These are phyloP conservation scores for Epistrophe eligans DNA, from an alignment of 2,888 invertebrate species.

Conservation along the genomic window DNA sequence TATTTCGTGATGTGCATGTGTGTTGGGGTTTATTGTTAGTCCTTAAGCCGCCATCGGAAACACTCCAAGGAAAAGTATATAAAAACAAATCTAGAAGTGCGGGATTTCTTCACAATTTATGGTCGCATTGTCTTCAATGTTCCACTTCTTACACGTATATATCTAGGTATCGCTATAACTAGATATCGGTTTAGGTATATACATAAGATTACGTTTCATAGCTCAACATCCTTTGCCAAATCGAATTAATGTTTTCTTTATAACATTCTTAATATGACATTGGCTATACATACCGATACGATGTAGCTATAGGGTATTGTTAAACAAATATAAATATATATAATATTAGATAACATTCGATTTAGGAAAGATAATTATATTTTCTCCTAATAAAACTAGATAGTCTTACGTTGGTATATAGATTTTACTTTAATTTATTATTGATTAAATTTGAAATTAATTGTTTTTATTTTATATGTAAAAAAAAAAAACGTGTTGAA, in stretches of 20 bases:
- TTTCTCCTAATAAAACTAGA: too few species aligned
- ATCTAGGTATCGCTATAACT: neutral
- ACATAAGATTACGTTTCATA: conserved; percentile 7
- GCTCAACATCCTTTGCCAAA: conserved; percentile 6
- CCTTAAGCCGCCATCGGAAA: conserved; percentile 43
- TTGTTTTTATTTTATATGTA: too few species aligned
- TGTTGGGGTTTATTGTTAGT: conserved; percentile 16
- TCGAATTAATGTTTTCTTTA: conserved; percentile 23
- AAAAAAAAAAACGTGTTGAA: too few species aligned
- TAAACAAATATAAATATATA: neutral
- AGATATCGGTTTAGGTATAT: neutral
- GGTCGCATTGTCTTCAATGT: conserved; percentile 48
- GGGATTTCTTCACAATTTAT: conserved; percentile 51
- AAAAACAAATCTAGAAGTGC: conserved; percentile 15
- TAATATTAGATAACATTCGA: too few species aligned
- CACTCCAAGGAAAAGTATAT: neutral
- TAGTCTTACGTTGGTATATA: too few species aligned
- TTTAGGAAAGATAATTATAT: too few species aligned
- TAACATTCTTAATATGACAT: neutral
- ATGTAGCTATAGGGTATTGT: conserved; percentile 2
- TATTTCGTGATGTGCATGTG: conserved; percentile 19
- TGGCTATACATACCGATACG: neutral
- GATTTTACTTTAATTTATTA: too few species aligned
- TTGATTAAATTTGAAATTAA: too few species aligned
- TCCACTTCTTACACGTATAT: conserved; percentile 3